Percentiles rank a stretch among this genome's conserved stretches.
Evolutionary conservation across 2,113 vertebrate genomes (phyloP).

Genomic region (Larimichthys crocea): DNA sequence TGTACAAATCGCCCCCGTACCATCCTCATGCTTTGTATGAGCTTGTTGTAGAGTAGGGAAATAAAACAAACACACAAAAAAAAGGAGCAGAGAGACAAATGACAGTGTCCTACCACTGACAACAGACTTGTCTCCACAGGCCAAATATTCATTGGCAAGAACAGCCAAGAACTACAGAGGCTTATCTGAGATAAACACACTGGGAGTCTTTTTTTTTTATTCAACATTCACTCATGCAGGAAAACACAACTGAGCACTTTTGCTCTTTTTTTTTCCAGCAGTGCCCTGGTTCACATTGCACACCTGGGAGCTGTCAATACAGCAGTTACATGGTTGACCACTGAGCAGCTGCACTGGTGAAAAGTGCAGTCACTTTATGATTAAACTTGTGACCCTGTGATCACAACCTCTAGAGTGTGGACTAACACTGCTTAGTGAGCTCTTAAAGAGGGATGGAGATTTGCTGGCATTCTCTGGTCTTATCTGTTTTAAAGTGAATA

Average conservation of each 20-base stretch:
- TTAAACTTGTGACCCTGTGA: neutral
- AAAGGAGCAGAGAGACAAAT: slow-evolving; percentile 39
- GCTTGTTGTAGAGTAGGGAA: slow-evolving; percentile 54
- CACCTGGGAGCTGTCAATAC: slow-evolving; percentile 41
- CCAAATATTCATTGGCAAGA: slow-evolving; percentile 31
- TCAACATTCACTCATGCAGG: slow-evolving; percentile 44
- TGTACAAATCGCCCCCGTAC: slow-evolving; percentile 76
- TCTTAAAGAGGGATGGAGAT: neutral
- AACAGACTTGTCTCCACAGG: slow-evolving; percentile 51
- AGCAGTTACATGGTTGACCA: slow-evolving; percentile 1
- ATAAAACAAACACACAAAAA: slow-evolving; percentile 34
- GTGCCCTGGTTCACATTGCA: neutral
- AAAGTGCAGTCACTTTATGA: neutral
- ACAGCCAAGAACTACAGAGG: slow-evolving; percentile 2
- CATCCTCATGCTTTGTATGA: slow-evolving; percentile 59
- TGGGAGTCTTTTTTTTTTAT: neutral
- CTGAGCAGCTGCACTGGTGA: slow-evolving; percentile 15
- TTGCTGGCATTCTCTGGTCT: neutral
- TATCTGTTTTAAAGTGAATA: neutral
- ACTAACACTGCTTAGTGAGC: neutral
- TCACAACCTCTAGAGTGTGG: neutral
- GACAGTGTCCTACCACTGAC: slow-evolving; percentile 47
- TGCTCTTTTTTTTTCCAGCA: slow-evolving; percentile 21
- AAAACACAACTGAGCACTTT: slow-evolving; percentile 19
- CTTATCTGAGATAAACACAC: slow-evolving; percentile 35